Evolutionary conservation across 2,113 vertebrate genomes (phyloP).

Genomic region (Motacilla alba): DNA sequence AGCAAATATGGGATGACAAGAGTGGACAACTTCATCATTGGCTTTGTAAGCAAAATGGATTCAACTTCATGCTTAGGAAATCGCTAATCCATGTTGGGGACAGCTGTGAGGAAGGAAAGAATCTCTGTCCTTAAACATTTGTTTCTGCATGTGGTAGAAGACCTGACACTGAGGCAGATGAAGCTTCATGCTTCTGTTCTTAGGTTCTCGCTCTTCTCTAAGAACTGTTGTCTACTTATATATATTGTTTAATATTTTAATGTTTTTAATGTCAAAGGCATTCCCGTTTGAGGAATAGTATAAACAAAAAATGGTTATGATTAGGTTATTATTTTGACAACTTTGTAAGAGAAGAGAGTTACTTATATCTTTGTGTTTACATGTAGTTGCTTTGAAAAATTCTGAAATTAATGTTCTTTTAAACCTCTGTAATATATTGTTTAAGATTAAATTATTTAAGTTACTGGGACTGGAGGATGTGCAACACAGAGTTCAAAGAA

Average conservation of each 20-base stretch:
- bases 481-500: background rate
- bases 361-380: background rate
- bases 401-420: background rate
- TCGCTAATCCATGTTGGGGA: rapidly evolving
- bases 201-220: background rate
- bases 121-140: background rate
- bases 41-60: background rate
- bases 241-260: background rate
- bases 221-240: background rate
- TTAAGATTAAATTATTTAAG: background rate
- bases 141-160: background rate
- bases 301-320: background rate
- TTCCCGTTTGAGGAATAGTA: background rate
- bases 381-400: background rate
- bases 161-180: background rate
- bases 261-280: background rate
- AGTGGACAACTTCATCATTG: background rate
- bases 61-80: background rate
- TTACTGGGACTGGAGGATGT: background rate
- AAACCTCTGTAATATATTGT: background rate
- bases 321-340: background rate
- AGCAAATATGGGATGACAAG: background rate
- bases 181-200: background rate
- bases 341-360: background rate
- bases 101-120: background rate